A percentile compares a stretch with the other conserved stretches of the same genome.
Evolutionary conservation across 1,140 invertebrate genomes (phyloP).

Genomic region (Drosophila erecta): DNA sequence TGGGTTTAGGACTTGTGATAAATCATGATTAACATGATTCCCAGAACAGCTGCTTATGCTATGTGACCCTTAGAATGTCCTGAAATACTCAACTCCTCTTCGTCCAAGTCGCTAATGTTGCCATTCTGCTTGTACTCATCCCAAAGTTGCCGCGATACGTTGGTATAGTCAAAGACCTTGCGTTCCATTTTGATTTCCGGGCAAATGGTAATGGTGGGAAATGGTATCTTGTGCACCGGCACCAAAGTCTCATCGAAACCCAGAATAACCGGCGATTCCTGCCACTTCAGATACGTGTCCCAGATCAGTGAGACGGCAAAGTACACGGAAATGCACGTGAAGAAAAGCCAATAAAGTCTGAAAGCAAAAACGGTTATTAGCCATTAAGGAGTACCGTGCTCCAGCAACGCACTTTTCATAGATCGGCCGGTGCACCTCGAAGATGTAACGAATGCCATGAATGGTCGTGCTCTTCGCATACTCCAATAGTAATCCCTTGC

Average conservation of each 20-base stretch:
- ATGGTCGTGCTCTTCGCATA: slow-evolving; percentile 84
- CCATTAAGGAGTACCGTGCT: too few relatives aligned
- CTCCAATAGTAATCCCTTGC: slow-evolving; percentile 80
- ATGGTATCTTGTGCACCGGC: slow-evolving; percentile 87
- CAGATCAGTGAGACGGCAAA: slow-evolving; percentile 85
- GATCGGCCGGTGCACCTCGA: slow-evolving; percentile 81
- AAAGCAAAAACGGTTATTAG: not conserved
- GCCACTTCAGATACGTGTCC: slow-evolving; percentile 87
- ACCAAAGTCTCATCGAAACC: slow-evolving; percentile 87
- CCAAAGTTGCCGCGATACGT: slow-evolving; percentile 78
- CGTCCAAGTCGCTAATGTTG: slow-evolving; percentile 42
- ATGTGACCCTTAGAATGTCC: too few relatives aligned
- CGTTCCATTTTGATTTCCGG: slow-evolving; percentile 87
- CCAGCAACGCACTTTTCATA: slow-evolving; percentile 74
- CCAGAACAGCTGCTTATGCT: too few relatives aligned
- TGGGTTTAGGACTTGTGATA: too few relatives aligned
- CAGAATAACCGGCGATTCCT: slow-evolving; percentile 87
- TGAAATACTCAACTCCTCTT: slow-evolving; percentile 70
- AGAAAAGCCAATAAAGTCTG: slow-evolving; percentile 77
- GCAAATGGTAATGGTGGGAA: slow-evolving; percentile 87
- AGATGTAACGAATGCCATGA: slow-evolving; percentile 84
- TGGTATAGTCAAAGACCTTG: slow-evolving; percentile 86
- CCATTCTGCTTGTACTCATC: slow-evolving; percentile 42
- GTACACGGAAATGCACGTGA: slow-evolving; percentile 77
- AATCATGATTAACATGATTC: too few relatives aligned